Percentiles rank a stretch among this genome's conserved stretches.
Evolutionary conservation across 2,113 vertebrate species (phyloP).

Genomic region (Stegastes partitus): DNA sequence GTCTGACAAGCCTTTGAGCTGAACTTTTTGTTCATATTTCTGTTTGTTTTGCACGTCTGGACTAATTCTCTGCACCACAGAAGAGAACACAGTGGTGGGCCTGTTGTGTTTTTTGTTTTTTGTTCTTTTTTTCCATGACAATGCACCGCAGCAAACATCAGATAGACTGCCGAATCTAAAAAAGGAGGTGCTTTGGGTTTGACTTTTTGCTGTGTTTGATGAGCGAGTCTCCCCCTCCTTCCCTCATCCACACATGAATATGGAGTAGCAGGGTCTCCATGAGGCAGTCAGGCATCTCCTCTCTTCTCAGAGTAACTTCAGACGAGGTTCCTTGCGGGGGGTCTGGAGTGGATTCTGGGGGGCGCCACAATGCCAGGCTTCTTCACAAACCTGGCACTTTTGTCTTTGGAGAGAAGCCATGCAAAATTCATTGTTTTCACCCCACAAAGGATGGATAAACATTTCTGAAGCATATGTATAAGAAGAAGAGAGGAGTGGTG

Average conservation of each 20-base stretch:
- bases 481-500: constrained; percentile 12
- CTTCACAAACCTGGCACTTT: constrained; percentile 67
- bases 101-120: constrained; percentile 13
- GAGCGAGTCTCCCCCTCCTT: constrained; percentile 21
- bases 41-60: background rate
- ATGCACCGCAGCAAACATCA: constrained; percentile 46
- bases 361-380: constrained; percentile 53
- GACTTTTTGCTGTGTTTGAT: constrained; percentile 64
- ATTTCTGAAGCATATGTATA: constrained; percentile 42
- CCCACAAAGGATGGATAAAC: constrained; percentile 48
- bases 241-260: constrained; percentile 74
- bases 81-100: constrained; percentile 8
- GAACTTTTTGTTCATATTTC: constrained; percentile 1
- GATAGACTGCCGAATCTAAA: constrained; percentile 23
- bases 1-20: background rate
- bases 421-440: constrained; percentile 76
- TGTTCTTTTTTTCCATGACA: constrained; percentile 28
- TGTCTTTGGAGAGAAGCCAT: constrained; percentile 71
- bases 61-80: constrained; percentile 8
- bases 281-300: constrained; percentile 61
- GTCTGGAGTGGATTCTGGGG: constrained; percentile 71
- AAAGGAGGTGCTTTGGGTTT: constrained; percentile 46
- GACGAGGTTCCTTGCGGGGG: constrained; percentile 70
- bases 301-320: constrained; percentile 72
- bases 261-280: constrained; percentile 63